phyloP scores from a whole-genome alignment of 2,113 vertebrate species.

The Cariama cristata region DNA sequence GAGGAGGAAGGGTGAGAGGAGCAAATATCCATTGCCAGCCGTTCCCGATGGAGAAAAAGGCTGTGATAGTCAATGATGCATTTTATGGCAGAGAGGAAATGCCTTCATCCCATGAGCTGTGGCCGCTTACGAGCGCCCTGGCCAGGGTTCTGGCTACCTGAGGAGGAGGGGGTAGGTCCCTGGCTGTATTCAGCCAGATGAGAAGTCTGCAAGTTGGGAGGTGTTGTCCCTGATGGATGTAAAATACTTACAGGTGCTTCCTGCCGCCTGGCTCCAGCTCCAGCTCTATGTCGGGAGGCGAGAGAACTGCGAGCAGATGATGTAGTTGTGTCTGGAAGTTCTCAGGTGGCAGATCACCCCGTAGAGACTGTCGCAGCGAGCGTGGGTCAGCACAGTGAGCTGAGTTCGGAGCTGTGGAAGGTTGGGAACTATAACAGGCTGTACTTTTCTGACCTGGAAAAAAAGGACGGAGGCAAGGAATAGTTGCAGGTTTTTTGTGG shows the following conservation, averaged over 20 bases:
- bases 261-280: neutral
- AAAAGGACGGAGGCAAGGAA: neutral
- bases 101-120: conserved; percentile 17
- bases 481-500: neutral
- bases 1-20: conserved; percentile 1
- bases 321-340: conserved; percentile 47
- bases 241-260: conserved; percentile 55
- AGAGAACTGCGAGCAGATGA: conserved; percentile 18
- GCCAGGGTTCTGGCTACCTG: conserved; percentile 20
- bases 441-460: neutral
- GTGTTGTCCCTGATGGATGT: conserved; percentile 28
- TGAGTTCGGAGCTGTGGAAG: neutral
- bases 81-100: conserved; percentile 52
- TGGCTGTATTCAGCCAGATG: neutral
- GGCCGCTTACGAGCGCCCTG: neutral
- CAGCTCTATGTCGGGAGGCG: neutral
- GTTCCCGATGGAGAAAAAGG: neutral
- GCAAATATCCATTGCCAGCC: neutral
- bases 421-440: neutral
- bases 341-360: conserved; percentile 37
- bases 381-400: neutral
- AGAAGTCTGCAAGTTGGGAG: conserved; percentile 22
- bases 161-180: neutral
- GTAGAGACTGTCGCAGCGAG: neutral
- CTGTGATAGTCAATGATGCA: conserved; percentile 9